phyloP scores from a whole-genome alignment of 2,888 invertebrate species.

The Drosophila gaucha region DNA sequence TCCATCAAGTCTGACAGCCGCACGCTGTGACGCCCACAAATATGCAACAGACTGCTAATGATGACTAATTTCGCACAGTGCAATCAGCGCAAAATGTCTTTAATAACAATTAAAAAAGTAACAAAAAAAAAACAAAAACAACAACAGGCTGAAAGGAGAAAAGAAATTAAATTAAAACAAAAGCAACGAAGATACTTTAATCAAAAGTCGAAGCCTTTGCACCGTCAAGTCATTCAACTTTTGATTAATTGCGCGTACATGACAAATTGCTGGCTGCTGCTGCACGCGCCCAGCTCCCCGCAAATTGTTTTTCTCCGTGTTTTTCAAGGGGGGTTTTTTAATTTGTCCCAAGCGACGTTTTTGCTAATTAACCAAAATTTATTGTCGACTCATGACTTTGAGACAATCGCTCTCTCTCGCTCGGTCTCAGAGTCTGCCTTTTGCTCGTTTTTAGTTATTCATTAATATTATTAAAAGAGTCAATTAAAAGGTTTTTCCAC shows the following conservation, averaged over 20 bases:
- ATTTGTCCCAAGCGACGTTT: constrained; percentile 49
- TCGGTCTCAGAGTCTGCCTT: not conserved
- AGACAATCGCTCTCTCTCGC: constrained; percentile 1
- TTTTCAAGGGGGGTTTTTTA: constrained; percentile 30
- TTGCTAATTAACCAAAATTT: constrained; percentile 74
- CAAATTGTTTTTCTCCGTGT: constrained; percentile 39
- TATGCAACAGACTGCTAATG: constrained; percentile 62
- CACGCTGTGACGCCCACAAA: constrained; percentile 58
- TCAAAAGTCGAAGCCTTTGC: constrained; percentile 32
- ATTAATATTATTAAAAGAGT: constrained; percentile 38
- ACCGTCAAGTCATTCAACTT: constrained; percentile 65
- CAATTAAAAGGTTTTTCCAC: constrained; percentile 62
- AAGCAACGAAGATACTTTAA: constrained; percentile 20
- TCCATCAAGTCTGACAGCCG: constrained; percentile 53
- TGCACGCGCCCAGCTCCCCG: constrained; percentile 38
- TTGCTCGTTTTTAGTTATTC: constrained; percentile 47
- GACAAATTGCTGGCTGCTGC: constrained; percentile 64
- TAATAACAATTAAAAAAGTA: constrained; percentile 44
- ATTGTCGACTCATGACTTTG: constrained; percentile 46
- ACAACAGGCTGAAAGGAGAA: not conserved
- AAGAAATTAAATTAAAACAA: constrained; percentile 4
- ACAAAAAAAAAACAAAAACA: not conserved
- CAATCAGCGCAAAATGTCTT: constrained; percentile 41
- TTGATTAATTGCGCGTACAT: constrained; percentile 73
- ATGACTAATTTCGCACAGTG: constrained; percentile 58